Conservation (phyloP, 2,797 vertebrate species). For the Lates japonicus region DNA sequence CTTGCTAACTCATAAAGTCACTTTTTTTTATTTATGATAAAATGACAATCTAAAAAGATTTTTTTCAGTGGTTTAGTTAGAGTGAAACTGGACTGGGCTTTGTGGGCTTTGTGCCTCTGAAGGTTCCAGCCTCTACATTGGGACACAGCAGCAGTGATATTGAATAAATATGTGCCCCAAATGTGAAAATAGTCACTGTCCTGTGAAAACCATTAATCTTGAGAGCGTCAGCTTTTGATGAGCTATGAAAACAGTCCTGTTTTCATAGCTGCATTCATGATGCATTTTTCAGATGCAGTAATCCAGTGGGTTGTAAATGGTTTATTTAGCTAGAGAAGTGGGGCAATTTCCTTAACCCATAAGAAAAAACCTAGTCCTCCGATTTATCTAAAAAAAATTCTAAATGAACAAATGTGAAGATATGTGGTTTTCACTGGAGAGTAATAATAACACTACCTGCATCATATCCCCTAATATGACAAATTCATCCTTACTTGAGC, state of each 20-base stretch:
- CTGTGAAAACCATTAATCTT: constrained; percentile 1
- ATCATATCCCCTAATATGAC: not conserved
- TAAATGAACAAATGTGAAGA: not conserved
- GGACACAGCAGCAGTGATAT: not conserved
- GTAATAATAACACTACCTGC: not conserved
- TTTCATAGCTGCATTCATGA: no score
- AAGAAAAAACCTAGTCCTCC: no score
- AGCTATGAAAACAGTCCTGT: not conserved
- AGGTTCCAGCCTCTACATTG: not conserved
- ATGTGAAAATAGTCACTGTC: not conserved
- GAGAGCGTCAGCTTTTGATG: not conserved
- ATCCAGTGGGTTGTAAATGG: not conserved
- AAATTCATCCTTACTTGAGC: not conserved
- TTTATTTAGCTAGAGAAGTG: not conserved
- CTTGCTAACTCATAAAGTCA: not conserved
- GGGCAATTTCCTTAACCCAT: not conserved
- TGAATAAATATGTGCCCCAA: not conserved
- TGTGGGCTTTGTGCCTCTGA: not conserved
- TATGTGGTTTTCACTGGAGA: not conserved
- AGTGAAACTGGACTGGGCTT: not conserved
- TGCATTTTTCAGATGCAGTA: not conserved
- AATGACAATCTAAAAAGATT: not conserved
- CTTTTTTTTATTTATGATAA: no score
- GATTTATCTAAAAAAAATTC: not conserved
- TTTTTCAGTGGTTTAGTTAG: not conserved